Conservation (phyloP, 30 jellyfish, hydroid and myxozoan genomes). For the Phacellophora camtschatica region DNA sequence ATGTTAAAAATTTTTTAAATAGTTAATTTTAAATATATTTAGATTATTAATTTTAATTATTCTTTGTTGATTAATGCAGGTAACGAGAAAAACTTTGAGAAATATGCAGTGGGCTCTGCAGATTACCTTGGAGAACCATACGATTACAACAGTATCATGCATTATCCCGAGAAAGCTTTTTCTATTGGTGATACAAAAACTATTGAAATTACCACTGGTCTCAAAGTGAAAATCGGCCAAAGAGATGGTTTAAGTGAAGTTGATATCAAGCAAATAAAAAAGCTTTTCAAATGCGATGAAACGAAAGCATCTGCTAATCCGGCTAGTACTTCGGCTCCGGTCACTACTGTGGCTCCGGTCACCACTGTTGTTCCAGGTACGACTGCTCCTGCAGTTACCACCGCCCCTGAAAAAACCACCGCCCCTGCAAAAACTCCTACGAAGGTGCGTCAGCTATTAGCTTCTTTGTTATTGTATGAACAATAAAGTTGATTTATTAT, state of each 20-base stretch:
- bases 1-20: neutral
- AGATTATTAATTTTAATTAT: neutral
- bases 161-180: conserved; percentile 65
- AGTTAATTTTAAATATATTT: neutral
- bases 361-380: conserved; percentile 5
- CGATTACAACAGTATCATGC: conserved; percentile 72
- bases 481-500: too few relatives aligned
- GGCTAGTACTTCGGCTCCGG: neutral
- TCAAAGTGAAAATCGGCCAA: conserved; percentile 40
- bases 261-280: conserved; percentile 47
- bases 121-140: conserved; percentile 59
- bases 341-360: neutral
- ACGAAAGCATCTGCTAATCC: neutral
- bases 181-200: conserved; percentile 28
- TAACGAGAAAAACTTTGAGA: conserved; percentile 54
- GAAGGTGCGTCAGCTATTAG: too few relatives aligned
- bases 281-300: conserved; percentile 47
- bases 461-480: too few relatives aligned
- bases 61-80: conserved; percentile 18
- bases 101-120: conserved; percentile 63
- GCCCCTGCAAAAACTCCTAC: too few relatives aligned
- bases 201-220: neutral
- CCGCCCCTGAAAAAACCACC: neutral
- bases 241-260: conserved; percentile 69
- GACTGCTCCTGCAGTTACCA: neutral